Base-by-base conservation (phyloP, 1,140 invertebrate genomes). In the Hormaphis cornu region DNA sequence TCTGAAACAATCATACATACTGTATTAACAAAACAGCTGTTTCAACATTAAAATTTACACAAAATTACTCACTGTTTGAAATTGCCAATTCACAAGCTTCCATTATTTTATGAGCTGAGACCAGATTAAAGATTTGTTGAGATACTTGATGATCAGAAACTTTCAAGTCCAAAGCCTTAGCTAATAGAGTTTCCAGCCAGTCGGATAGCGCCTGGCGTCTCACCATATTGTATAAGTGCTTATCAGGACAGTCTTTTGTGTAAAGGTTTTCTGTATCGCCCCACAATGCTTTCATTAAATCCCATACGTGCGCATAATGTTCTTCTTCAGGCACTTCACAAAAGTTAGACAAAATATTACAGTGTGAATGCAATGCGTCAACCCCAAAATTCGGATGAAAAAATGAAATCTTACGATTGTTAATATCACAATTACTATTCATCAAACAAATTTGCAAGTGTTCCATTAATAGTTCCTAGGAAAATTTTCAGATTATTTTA, bases 191-290 rank as follows among this genome's bases (percentile, higher is more conserved):
- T 71, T 80, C 80, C 4, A 88, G 75, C 87, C 87, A 88, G 28
- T 80, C 78, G 40, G 83, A 82, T 12, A 88, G 76, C 1, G 83
- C 84, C 73, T 86, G 81, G 74, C 82, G 79, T 71, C 86, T 76
- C 8, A 81, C 77, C 76, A 84, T 81, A 3, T 81, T 77, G 46
- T 69, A 66, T 33, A 44, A n/a, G 44, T 71, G 70, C 33, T 69
- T 53, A 58, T 56, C 22, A 18, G 50, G 79, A 37, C 42, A 52
- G 12, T 76, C 12, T 74, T 72, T 73, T 79, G 81, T 24, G 58
- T 59, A 61, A 50, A 72, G 20, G 50, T 66, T 50, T 66, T 66
- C 61, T 50, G 56, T 42, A 37, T 70, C 46, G 14, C 69, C 69
- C 69, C 69, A 70, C 18, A 70, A 35, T 22, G 69, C 42, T 35